phyloP scores from a whole-genome alignment of 2,888 invertebrate species.

The Eupithecia abbreviata region DNA sequence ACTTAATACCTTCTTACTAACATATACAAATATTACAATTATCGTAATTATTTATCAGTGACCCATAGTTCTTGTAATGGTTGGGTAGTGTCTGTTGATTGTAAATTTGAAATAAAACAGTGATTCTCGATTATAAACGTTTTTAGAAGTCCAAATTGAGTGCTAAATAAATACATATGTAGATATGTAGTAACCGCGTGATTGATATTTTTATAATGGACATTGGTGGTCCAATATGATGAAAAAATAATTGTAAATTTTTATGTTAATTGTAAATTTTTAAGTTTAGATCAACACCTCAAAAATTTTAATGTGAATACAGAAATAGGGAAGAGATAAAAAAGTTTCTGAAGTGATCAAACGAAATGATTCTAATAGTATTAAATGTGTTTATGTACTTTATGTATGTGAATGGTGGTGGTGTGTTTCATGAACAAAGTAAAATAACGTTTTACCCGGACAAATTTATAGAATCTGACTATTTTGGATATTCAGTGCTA shows the following conservation, averaged over 20 bases:
- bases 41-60: constrained; percentile 22
- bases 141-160: background rate
- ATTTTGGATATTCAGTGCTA: constrained; percentile 67
- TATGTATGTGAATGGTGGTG: constrained; percentile 42
- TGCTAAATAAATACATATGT: background rate
- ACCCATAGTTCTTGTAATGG: constrained; percentile 11
- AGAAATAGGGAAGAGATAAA: background rate
- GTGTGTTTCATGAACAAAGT: constrained; percentile 64
- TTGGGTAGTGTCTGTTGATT: constrained; percentile 12
- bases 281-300: background rate
- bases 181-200: background rate
- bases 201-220: background rate
- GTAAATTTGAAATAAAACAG: background rate
- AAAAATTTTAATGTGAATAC: background rate
- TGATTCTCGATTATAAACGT: background rate
- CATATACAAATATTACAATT: constrained; percentile 1
- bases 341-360: background rate
- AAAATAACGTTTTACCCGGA: constrained; percentile 59
- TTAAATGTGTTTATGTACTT: constrained; percentile 27
- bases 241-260: background rate
- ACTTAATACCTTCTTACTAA: background rate
- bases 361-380: constrained; percentile 33
- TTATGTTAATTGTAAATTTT: background rate
- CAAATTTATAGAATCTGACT: constrained; percentile 44
- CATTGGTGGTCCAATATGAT: too few species aligned